Evolutionary conservation across 1,140 invertebrate genomes (phyloP), one percentile per base, ranked within the genome.

Genomic region (Antheraea mylitta): DNA sequence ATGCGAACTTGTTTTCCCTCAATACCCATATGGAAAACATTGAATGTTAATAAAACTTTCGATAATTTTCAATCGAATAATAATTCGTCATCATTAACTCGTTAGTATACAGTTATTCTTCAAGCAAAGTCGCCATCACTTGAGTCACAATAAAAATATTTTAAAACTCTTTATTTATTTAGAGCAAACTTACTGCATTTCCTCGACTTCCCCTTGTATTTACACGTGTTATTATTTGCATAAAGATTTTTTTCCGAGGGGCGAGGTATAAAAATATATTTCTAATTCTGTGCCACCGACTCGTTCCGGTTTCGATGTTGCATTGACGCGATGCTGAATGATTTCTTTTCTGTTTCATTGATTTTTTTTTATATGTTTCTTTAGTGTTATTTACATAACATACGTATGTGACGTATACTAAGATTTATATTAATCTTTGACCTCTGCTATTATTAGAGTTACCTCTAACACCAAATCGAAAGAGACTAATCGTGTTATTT

Each of bases 181-280:
- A 77, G 71, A 77, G 19, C 64, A 71, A 69, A 70, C 68, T 37
- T 67, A 62, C 38, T 65, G 64, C 64, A 66, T 72, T 75, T 82
- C 75, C 75, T 75, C 42, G 65, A 75, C 70, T 77, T 79, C 77
- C 78, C 78, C 73, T 73, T 74, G 83, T 83, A 81, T 89, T 83
- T 87, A 88, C 86, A 89, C 78, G 85, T 88, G 83, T 79, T 85
- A 81, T 89, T 91, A 90, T 90, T 90, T 91, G 89, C 87, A 90
- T 91, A 90, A 83, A 84, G 77, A 82, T 89, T 90, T 89, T 83
- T 84, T 87, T 81, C 73, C 48, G 76, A 82, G 82, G 86, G 82
- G 76, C 81, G 78, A 80, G 66, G 75, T 81, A 79, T 86, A 88
- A 86, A 91, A 90, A 91, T 91, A 91, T 79, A 85, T 87, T 89